Base-by-base conservation (phyloP, 2,797 vertebrate species). In the Phrynocephalus guinanensis region DNA sequence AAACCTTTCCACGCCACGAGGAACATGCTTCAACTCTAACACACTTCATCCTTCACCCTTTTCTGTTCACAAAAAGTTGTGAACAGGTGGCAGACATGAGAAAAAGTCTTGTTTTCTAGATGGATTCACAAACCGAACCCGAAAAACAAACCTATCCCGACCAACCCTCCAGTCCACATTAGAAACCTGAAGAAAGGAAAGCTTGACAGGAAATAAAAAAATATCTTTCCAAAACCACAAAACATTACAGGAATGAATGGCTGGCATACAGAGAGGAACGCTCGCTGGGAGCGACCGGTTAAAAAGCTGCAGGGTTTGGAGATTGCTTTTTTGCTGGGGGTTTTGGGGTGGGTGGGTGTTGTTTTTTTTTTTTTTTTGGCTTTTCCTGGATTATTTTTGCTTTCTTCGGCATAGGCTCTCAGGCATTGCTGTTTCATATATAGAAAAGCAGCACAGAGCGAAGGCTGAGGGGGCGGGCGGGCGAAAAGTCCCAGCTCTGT, bases 191-290 rank as follows among this genome's bases (percentile, higher is more conserved):
- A 93, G 90, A 93, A 77, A 93, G 88, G 93, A 94, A 87, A 66
- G 88, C 86, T 82, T 92, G 92, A 93, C 94, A 95, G 95, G 95
- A 95, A 96, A 94, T 92, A 91, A 92, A 94, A 44, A 91, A 94
- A 92, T 92, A 81, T 93, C 88, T 90, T 84, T 89, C 93, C 93
- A 95, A 63, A 94, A 94, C 94, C 91, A 50, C 92, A 88, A 94
- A 95, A 88, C 91, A 94, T 94, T 93, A 0, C 82, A 93, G 86
- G 94, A 95, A 94, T 95, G 95, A 95, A 93, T 96, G 92, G 93
- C 88, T 94, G 95, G 95, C 94, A 90, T 18, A 0, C 67, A 86
- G 83, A 70, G 91, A 91, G 88, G 91, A 95, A 94, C 91, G 91
- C 90, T 95, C 93, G 90, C 93, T 94, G 80, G 10, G 48, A 72